A percentile compares a stretch with the other conserved stretches of the same genome.
phyloP scores from a whole-genome alignment of 1,140 invertebrate species.

The Solenopsis invicta region DNA sequence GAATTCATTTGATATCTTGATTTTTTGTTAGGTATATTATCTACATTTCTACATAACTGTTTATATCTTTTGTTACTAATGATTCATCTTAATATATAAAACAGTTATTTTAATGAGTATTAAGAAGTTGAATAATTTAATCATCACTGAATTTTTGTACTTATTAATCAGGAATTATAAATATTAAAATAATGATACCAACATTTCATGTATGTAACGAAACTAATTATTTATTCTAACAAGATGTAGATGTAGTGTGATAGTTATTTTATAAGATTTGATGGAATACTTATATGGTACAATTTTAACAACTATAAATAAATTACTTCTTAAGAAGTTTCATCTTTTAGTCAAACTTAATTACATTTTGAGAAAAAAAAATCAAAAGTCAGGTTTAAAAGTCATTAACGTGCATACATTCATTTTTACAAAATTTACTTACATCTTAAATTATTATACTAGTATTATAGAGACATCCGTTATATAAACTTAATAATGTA shows the following conservation, averaged over 20 bases:
- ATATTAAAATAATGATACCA: conserved; percentile 44
- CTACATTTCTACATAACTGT: not conserved
- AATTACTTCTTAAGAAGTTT: conserved; percentile 26
- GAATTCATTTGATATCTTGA: not conserved
- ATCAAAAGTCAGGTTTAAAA: conserved; percentile 27
- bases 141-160: conserved; percentile 21
- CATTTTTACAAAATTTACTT: conserved; percentile 51
- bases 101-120: not conserved
- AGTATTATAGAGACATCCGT: conserved; percentile 48
- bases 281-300: conserved; percentile 44
- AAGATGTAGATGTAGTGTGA: conserved; percentile 28
- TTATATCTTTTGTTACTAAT: not conserved
- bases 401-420: conserved; percentile 23
- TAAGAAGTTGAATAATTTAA: conserved; percentile 25
- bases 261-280: conserved; percentile 22
- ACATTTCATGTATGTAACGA: conserved; percentile 42
- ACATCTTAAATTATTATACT: conserved; percentile 40
- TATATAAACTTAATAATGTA: conserved; percentile 60
- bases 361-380: conserved; percentile 19
- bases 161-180: conserved; percentile 29
- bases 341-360: conserved; percentile 24
- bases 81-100: not conserved
- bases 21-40: not conserved
- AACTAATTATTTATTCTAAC: conserved; percentile 64
- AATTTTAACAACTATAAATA: conserved; percentile 56